A percentile compares a stretch with the other conserved stretches of the same genome.
Evolutionary conservation across 2,797 vertebrate species (phyloP).

Genomic region (Pangasius mekongensis): DNA sequence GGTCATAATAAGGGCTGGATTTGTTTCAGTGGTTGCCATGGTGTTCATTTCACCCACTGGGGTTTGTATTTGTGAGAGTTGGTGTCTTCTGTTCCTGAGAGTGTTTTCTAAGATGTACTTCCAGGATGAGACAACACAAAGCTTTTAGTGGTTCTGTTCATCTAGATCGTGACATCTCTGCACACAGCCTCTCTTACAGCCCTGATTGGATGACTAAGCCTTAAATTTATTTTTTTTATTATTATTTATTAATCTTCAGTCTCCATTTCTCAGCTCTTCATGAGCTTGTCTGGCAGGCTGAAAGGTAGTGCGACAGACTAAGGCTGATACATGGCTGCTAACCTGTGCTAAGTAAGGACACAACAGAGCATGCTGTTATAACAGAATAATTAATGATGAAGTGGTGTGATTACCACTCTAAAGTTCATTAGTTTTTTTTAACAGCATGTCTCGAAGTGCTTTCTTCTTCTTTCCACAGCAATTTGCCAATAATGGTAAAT

Average conservation of each 20-base stretch:
- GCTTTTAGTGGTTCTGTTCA: conserved; percentile 18
- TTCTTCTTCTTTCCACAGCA: neutral
- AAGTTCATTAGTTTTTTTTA: neutral
- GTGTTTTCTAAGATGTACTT: neutral
- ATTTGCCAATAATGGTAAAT: neutral
- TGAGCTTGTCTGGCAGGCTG: neutral
- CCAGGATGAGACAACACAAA: neutral
- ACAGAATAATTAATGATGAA: neutral
- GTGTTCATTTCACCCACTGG: conserved; percentile 8
- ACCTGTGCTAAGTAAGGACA: neutral
- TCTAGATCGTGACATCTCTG: neutral
- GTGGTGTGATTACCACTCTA: neutral
- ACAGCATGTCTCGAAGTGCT: neutral
- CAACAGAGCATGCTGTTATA: neutral
- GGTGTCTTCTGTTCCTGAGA: neutral
- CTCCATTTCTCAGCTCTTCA: neutral
- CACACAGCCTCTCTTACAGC: neutral
- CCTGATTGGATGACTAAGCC: neutral
- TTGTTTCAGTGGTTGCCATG: conserved; percentile 27
- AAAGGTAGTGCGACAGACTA: neutral
- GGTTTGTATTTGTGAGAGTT: neutral
- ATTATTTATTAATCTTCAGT: neutral
- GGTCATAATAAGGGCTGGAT: neutral
- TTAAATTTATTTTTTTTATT: neutral
- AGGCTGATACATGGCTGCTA: neutral